Percentiles rank a stretch among this genome's conserved stretches.
phyloP scores from a whole-genome alignment of 2,797 vertebrate species.

The Phrynocephalus forsythii region DNA sequence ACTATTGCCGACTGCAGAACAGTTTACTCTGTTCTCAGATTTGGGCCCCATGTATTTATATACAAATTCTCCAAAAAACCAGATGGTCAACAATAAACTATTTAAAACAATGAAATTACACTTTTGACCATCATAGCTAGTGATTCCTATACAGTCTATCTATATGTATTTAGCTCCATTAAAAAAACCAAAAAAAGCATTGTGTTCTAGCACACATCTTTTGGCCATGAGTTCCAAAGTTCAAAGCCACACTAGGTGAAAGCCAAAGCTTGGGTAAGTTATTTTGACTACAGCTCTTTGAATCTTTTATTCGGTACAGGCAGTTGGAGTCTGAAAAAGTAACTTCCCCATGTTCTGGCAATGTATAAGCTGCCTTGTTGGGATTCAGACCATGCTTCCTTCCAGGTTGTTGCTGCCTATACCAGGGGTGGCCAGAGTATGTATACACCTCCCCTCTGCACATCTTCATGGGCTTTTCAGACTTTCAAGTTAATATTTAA shows the following conservation, averaged over 20 bases:
- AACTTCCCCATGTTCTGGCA: no score
- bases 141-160: not conserved
- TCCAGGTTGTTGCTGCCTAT: not conserved
- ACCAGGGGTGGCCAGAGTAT: constrained; percentile 12
- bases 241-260: no score
- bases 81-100: not conserved
- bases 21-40: not conserved
- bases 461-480: no score
- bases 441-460: no score
- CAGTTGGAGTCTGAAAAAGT: no score
- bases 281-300: no score
- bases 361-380: not conserved
- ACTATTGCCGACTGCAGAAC: not conserved
- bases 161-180: not conserved
- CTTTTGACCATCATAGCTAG: not conserved
- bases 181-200: not conserved
- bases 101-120: not conserved
- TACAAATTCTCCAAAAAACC: not conserved
- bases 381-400: not conserved
- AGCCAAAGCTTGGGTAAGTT: not conserved
- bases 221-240: not conserved
- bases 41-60: not conserved
- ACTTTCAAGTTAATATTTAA: no score
- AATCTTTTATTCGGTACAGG: no score
- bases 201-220: not conserved